These are phyloP conservation scores for Zaprionus lachaisei DNA, from an alignment of 1,140 invertebrate genomes.

Conservation along the genomic window DNA sequence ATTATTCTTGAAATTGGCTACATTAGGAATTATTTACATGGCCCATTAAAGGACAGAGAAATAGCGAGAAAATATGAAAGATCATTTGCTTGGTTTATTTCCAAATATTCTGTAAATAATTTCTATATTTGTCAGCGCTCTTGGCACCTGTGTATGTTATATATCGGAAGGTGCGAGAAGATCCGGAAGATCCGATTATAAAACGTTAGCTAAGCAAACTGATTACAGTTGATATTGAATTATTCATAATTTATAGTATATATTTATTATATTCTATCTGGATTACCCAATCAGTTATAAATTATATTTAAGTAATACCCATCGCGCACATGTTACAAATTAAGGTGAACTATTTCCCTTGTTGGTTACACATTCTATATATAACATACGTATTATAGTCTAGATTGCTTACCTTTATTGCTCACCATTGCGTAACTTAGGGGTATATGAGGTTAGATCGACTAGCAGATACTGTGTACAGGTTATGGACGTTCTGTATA, in stretches of 20 bases:
- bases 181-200: too few species aligned
- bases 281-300: constrained; percentile 3
- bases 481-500: too few species aligned
- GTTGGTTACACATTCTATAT: constrained; percentile 14
- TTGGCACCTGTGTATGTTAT: constrained; percentile 40
- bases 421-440: constrained; percentile 4
- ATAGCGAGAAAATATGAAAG: constrained; percentile 4
- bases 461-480: background rate
- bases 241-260: background rate
- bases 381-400: constrained; percentile 14
- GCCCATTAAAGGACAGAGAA: constrained; percentile 19
- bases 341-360: constrained; percentile 26
- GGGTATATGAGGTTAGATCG: background rate
- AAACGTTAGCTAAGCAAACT: background rate
- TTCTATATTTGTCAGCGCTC: constrained; percentile 10
- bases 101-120: constrained; percentile 10
- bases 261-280: background rate
- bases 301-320: background rate
- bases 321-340: constrained; percentile 29
- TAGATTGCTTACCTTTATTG: constrained; percentile 13
- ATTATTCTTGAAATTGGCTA: constrained; percentile 27
- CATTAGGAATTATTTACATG: constrained; percentile 31
- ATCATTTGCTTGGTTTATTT: constrained; percentile 18
- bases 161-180: constrained; percentile 18
- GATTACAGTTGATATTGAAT: background rate